A percentile compares a stretch with the other conserved stretches of the same genome.
Conservation (phyloP, 2,888 invertebrate genomes). For the Xanthorhoe spadicearia region DNA sequence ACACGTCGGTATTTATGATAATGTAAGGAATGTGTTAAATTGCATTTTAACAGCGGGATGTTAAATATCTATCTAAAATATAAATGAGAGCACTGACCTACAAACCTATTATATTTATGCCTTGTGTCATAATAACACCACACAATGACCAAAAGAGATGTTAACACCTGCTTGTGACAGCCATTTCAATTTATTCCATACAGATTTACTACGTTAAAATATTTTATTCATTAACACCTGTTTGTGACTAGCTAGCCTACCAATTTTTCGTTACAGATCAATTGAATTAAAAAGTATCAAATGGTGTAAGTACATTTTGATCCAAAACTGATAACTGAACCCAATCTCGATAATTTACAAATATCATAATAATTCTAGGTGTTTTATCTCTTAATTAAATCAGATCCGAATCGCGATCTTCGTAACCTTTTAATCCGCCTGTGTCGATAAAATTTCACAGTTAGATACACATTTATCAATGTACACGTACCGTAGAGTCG, state of each 20-base stretch:
- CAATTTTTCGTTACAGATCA: too few species aligned
- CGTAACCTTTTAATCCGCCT: not conserved
- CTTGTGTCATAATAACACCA: not conserved
- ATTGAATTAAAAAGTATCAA: too few species aligned
- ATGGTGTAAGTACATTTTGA: too few species aligned
- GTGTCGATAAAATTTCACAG: slow-evolving; percentile 20
- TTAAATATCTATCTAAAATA: not conserved
- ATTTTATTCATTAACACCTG: too few species aligned
- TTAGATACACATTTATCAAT: slow-evolving; percentile 23
- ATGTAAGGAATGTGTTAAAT: not conserved
- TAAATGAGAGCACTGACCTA: not conserved
- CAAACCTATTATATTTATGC: not conserved
- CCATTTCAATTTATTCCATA: not conserved
- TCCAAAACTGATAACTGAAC: too few species aligned
- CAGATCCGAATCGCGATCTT: not conserved
- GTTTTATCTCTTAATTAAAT: not conserved
- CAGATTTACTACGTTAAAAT: not conserved
- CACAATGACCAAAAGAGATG: not conserved
- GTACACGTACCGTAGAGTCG: not conserved
- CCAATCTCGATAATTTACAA: not conserved
- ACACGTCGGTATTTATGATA: not conserved
- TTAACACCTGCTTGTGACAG: not conserved
- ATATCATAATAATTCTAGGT: not conserved
- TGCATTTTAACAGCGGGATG: not conserved
- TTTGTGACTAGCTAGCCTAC: too few species aligned